Base-by-base conservation (phyloP, 2,888 invertebrate genomes). In the Ryuthela nishihirai region DNA sequence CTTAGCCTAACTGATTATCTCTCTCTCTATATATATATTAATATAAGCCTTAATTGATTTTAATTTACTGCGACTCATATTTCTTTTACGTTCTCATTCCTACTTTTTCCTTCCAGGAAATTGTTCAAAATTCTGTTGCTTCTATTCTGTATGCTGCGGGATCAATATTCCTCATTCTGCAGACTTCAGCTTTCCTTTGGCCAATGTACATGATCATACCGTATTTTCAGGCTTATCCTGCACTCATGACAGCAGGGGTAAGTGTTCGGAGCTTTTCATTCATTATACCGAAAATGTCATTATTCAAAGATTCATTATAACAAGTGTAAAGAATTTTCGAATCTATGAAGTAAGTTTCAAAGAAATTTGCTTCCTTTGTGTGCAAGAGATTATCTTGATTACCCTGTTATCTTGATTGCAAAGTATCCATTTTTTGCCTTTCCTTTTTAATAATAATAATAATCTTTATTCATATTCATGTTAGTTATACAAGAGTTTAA, bases 201-300 rank as follows among this genome's bases (percentile, higher is more conserved):
- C 85, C 87, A 0, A 80, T 83, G 68, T 88, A 89, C 73, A 77
- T 84, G 25, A 71, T 83, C 6, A 85, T 82, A 36, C 85, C 89
- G 65, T 87, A 86, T 71, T 81, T 79, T 70, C 84, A 88, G 70
- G 87, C 86, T 12, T 89, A 88, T 77, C 89, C 90, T n/a, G 87
- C 89, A 2, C 87, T 90, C 85, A 87, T 86, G 24, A 87, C 87
- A 0, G 85, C 86, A 65, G 89, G 89, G 74, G 90, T 91, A 77
- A 85, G 87, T 83, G 54, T 47, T 35, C 12, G 9, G 10, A 15
- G 18, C 17, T 9, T 29, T 15, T 26, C 24, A 1, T 32, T 4
- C n/a, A 21, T 6, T 43, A 7, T 43, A 26, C n/a, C n/a, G n/a
- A n/a, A n/a, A n/a, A n/a, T n/a, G n/a, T n/a, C n/a, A n/a, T n/a